Conservation (phyloP, 2,797 vertebrate species). For the Chelmon rostratus region DNA sequence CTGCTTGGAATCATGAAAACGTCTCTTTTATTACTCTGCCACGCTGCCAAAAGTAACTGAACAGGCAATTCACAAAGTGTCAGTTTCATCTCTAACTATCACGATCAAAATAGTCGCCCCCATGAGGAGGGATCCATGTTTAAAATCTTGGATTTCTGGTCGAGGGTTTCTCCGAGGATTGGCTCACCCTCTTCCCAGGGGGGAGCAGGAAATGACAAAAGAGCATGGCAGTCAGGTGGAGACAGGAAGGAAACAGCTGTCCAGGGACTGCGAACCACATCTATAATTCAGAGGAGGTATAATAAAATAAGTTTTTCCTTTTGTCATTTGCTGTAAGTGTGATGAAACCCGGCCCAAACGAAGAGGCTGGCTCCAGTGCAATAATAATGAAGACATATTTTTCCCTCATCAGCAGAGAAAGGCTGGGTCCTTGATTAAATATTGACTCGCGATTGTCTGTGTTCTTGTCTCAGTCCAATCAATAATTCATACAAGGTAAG, state of each 20-base stretch:
- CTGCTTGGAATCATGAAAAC: conserved; percentile 30
- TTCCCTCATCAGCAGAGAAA: conserved; percentile 66
- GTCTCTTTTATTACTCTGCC: conserved; percentile 19
- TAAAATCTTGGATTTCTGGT: conserved; percentile 36
- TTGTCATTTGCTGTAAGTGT: conserved; percentile 71
- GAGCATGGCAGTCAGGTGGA: conserved; percentile 34
- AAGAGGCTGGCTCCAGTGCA: conserved; percentile 56
- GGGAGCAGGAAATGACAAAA: conserved; percentile 70
- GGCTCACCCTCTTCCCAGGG: conserved; percentile 44
- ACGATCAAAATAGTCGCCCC: conserved; percentile 13
- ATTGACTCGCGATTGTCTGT: conserved; percentile 82
- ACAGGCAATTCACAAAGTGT: conserved; percentile 55
- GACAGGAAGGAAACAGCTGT: conserved; percentile 61
- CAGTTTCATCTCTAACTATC: conserved; percentile 39
- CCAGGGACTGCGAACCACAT: conserved; percentile 60
- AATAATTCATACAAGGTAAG: conserved; percentile 83
- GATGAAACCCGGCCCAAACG: conserved; percentile 66
- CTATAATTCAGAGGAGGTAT: conserved; percentile 73
- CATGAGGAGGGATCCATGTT: conserved; percentile 28
- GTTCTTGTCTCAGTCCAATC: conserved; percentile 75
- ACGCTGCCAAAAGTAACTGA: conserved; percentile 37
- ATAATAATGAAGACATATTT: conserved; percentile 77
- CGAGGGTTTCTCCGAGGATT: conserved; percentile 27
- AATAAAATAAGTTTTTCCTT: conserved; percentile 68
- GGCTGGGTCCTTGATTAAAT: conserved; percentile 81